These are phyloP conservation scores for Emys orbicularis DNA, from an alignment of 2,797 vertebrate species.

Conservation along the genomic window DNA sequence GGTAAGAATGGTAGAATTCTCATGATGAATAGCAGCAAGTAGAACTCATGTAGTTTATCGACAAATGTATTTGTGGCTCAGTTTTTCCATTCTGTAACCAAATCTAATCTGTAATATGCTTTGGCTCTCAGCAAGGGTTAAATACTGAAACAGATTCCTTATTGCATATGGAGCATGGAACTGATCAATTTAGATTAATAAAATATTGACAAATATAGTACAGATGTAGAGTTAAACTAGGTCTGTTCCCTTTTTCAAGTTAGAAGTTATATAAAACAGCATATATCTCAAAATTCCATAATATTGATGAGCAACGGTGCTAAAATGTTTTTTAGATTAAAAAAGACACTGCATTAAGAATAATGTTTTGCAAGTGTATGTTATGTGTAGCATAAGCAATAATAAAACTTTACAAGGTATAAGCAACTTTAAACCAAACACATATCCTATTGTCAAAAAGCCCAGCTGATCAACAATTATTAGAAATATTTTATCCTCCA, in stretches of 20 bases:
- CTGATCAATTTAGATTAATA: neutral
- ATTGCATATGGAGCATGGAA: neutral
- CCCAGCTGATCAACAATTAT: neutral
- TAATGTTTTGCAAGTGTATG: neutral
- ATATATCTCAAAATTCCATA: neutral
- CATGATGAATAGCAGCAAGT: constrained; percentile 68
- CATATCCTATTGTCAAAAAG: neutral
- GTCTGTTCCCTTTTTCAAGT: constrained; percentile 9
- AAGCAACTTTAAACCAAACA: neutral
- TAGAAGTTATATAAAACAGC: neutral
- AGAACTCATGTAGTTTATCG: constrained; percentile 62
- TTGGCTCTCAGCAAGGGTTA: neutral
- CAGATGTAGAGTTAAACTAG: neutral
- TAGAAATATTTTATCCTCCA: constrained; percentile 1
- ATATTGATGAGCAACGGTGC: neutral
- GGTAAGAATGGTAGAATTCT: constrained; percentile 67
- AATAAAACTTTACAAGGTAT: neutral
- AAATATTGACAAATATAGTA: constrained; percentile 33
- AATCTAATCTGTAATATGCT: constrained; percentile 46
- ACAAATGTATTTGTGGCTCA: constrained; percentile 64
- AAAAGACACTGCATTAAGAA: neutral
- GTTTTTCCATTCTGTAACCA: constrained; percentile 15
- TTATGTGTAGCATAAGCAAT: neutral
- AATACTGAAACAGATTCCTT: constrained; percentile 34
- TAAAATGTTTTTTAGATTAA: neutral